Evolutionary conservation across 2,888 invertebrate species (phyloP), one percentile per base, ranked within the genome.

Genomic region (Agonopterix heracliana): DNA sequence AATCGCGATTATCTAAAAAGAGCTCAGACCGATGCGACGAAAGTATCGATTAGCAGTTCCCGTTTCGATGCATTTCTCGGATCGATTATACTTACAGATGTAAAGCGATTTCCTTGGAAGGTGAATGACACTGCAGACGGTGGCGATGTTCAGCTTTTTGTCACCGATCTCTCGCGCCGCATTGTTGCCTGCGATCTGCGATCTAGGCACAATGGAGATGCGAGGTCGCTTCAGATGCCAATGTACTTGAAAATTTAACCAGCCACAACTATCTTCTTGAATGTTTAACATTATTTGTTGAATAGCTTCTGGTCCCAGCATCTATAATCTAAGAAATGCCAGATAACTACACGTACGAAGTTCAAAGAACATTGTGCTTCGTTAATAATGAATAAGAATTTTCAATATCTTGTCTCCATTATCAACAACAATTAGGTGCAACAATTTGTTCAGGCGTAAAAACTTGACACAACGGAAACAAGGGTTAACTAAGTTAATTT

Each of bases 31-130:
- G 55, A 56, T 26, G 26, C 26, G 26, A 26, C 26, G 5, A 26
- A 26, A 56, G 52, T 58, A 58, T 53, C 53, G 57, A 59, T 56
- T 57, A 46, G 13, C 9, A 11, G 43, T 36, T 47, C 43, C 17
- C 36, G 47, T 43, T 41, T 46, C 10, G 34, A 35, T 34, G 41
- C n/a, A n/a, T 46, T 41, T 46, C 41, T 46, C 34, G 41, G 47
- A 45, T 48, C 11, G 36, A 38, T 44, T 48, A 34, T 46, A 13
- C 5, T 13, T 36, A 34, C 44, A 34, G 26, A 26, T 44, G 26
- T 26, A 26, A 26, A 26, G 47, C 38, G 49, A 47, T 49, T 52
- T 49, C 52, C 49, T 51, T 13, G 45, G 52, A 26, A 26, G 26
- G 52, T 52, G 44, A 52, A 52, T 17, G 52, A 49, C 52, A 41